Evolutionary conservation across 2,797 vertebrate species (phyloP).

Genomic region (Glyptemys insculpta): DNA sequence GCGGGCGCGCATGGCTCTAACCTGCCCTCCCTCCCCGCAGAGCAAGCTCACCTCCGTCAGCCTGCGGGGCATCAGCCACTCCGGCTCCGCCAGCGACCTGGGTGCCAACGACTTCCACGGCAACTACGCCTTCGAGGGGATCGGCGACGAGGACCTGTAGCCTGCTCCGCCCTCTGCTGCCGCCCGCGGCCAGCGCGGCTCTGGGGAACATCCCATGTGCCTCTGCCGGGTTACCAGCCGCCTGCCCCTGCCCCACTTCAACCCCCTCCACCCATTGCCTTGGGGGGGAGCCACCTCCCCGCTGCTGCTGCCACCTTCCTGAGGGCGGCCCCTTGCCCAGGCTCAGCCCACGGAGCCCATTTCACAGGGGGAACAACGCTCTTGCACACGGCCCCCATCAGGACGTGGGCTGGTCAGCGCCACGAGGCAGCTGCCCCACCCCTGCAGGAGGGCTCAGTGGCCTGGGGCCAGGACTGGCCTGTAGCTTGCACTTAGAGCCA

Average conservation of each 20-base stretch:
- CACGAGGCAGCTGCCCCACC: neutral
- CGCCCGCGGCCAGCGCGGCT: neutral
- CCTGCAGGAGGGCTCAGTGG: neutral
- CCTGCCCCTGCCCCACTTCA: slow-evolving; percentile 55
- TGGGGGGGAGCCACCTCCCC: slow-evolving; percentile 32
- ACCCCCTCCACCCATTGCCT: slow-evolving; percentile 38
- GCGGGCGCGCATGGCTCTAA: neutral
- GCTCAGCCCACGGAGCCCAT: neutral
- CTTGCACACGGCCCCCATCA: neutral
- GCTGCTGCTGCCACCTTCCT: slow-evolving; percentile 69
- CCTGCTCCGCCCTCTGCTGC: slow-evolving; percentile 12
- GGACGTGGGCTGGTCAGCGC: neutral
- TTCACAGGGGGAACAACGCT: neutral
- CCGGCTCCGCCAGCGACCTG: slow-evolving; percentile 90
- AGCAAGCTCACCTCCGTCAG: slow-evolving; percentile 97
- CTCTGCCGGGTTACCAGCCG: slow-evolving; percentile 66
- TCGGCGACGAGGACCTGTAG: slow-evolving; percentile 98
- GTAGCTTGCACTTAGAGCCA: slow-evolving; percentile 84
- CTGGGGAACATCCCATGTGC: slow-evolving; percentile 74
- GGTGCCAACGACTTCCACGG: slow-evolving; percentile 94
- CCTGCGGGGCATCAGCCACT: slow-evolving; percentile 93
- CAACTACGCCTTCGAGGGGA: slow-evolving; percentile 99
- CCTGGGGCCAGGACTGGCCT: slow-evolving; percentile 39
- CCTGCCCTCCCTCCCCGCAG: slow-evolving; percentile 72
- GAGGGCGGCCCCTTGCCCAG: neutral